Percentiles rank a stretch among this genome's conserved stretches.
phyloP scores from a whole-genome alignment of 2,888 invertebrate species.

The Crossocerus cetratus region DNA sequence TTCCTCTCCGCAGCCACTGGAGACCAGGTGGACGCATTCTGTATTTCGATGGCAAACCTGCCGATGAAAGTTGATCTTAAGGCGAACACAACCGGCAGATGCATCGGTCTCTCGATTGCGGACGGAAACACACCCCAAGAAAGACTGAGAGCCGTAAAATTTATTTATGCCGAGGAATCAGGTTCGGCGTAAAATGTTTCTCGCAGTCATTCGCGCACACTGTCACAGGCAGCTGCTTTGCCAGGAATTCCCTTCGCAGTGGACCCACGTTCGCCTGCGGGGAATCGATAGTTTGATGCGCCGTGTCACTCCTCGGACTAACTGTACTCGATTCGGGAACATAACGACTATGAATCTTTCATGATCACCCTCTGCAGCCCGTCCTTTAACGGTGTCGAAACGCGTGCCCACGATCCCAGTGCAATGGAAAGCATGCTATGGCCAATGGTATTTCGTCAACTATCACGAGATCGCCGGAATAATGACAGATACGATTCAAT shows the following conservation, averaged over 20 bases:
- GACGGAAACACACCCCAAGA: no score
- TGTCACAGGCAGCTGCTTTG: not conserved
- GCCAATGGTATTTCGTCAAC: not conserved
- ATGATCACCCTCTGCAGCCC: slow-evolving; percentile 23
- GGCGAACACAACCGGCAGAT: no score
- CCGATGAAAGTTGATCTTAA: no score
- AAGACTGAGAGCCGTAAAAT: no score
- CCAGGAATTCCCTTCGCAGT: slow-evolving; percentile 15
- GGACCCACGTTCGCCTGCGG: slow-evolving; percentile 18
- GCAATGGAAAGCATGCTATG: not conserved
- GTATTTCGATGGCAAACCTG: no score
- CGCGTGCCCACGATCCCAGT: slow-evolving; percentile 26
- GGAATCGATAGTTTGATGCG: slow-evolving; percentile 22
- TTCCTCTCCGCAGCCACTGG: no score
- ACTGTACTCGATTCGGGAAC: slow-evolving; percentile 26
- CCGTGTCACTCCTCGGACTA: slow-evolving; percentile 16
- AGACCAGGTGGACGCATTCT: no score
- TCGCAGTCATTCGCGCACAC: not conserved
- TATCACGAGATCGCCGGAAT: slow-evolving; percentile 9
- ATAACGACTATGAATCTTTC: slow-evolving; percentile 38
- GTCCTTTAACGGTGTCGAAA: slow-evolving; percentile 33
- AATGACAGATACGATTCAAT: not conserved
- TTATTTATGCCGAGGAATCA: no score
- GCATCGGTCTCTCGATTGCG: no score
- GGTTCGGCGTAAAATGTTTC: not conserved